Conservation (phyloP, 2,113 vertebrate species). For the Corythaeola cristata region DNA sequence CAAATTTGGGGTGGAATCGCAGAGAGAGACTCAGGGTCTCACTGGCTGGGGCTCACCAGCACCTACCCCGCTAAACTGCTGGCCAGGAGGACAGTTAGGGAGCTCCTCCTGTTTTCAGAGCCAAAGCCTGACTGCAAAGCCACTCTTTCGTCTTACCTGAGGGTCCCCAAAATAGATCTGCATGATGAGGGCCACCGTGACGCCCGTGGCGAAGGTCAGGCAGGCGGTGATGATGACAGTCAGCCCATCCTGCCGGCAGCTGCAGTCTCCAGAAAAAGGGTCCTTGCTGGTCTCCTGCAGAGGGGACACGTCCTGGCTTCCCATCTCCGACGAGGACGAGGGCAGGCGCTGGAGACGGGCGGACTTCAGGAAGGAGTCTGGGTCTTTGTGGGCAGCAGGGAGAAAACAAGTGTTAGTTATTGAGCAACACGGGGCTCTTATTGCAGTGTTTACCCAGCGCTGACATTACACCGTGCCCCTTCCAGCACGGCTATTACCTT, state of each 20-base stretch:
- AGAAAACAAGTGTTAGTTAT: constrained; percentile 6
- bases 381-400: constrained; percentile 78
- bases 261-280: constrained; percentile 89
- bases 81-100: background rate
- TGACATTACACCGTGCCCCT: background rate
- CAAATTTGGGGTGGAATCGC: background rate
- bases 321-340: constrained; percentile 92
- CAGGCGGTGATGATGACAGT: constrained; percentile 96
- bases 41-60: background rate
- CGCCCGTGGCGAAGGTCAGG: constrained; percentile 92
- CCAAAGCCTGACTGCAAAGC: background rate
- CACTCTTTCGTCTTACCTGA: constrained; percentile 78
- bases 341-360: constrained; percentile 93
- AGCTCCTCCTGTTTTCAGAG: background rate
- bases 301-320: constrained; percentile 85
- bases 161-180: constrained; percentile 98
- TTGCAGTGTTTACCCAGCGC: constrained; percentile 2
- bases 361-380: constrained; percentile 91
- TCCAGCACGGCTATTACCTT: background rate
- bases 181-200: constrained; percentile 94
- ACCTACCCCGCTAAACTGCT: background rate
- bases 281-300: constrained; percentile 90
- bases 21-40: background rate
- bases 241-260: constrained; percentile 90
- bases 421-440: background rate